Percentiles rank a stretch among this genome's conserved stretches.
Evolutionary conservation across 2,797 vertebrate genomes (phyloP).

Genomic region (Malurus splendens): DNA sequence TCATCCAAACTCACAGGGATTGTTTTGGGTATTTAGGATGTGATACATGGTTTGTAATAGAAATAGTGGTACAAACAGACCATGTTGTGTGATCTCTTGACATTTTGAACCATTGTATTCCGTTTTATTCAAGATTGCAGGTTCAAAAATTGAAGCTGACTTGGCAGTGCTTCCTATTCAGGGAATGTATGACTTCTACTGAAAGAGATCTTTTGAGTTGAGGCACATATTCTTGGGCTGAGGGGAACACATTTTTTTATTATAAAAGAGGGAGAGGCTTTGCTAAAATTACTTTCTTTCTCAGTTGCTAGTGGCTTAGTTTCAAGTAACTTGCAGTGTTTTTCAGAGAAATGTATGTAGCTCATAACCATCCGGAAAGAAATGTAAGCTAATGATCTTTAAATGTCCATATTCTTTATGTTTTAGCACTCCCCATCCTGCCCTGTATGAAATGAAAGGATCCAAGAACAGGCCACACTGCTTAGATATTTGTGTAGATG

Average conservation of each 20-base stretch:
- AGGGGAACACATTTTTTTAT: not conserved
- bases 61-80: not conserved
- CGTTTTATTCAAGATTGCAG: not conserved
- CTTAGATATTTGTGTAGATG: not conserved
- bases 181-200: not conserved
- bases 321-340: not conserved
- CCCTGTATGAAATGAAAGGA: accelerated
- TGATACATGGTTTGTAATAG: not conserved
- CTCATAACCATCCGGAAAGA: not conserved
- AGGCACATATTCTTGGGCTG: not conserved
- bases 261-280: not conserved
- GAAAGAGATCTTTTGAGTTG: not conserved
- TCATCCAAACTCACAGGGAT: not conserved
- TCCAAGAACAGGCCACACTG: not conserved
- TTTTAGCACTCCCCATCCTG: not conserved
- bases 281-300: accelerated
- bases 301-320: not conserved
- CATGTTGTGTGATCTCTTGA: not conserved
- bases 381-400: not conserved
- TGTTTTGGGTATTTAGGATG: not conserved
- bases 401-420: accelerated
- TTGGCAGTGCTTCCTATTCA: not conserved
- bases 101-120: accelerated
- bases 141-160: not conserved
- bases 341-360: not conserved